These are phyloP conservation scores for Cordilura impudica DNA, from an alignment of 2,888 invertebrate species.

Conservation along the genomic window DNA sequence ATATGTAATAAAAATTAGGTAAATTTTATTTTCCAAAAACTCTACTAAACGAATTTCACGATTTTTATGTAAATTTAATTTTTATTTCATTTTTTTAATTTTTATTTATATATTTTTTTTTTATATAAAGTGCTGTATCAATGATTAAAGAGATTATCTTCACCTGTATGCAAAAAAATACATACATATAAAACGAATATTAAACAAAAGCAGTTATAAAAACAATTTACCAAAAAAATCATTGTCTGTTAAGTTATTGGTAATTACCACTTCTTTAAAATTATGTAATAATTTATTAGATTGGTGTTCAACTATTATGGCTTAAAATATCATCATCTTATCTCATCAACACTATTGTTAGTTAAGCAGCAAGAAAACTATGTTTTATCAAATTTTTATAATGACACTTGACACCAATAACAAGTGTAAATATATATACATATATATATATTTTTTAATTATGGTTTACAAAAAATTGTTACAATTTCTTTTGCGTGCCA, in stretches of 20 bases:
- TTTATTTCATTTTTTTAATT: neutral
- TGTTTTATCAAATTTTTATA: neutral
- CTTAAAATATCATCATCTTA: neutral
- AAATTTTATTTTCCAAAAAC: neutral
- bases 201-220: neutral
- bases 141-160: neutral
- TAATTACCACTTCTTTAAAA: slow-evolving; percentile 12
- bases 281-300: neutral
- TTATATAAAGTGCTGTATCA: too few species aligned
- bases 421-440: slow-evolving; percentile 25
- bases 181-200: slow-evolving; percentile 6
- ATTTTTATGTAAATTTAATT: slow-evolving; percentile 54
- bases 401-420: slow-evolving; percentile 55
- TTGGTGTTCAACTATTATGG: neutral
- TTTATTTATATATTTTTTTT: neutral
- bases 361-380: neutral
- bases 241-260: neutral
- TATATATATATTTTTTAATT: too few species aligned
- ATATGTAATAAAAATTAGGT: neutral
- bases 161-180: neutral
- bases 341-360: neutral
- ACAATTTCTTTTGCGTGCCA: slow-evolving; percentile 24
- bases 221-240: neutral
- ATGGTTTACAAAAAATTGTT: too few species aligned
- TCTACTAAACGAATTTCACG: slow-evolving; percentile 51